Percentiles rank a stretch among this genome's conserved stretches.
These are phyloP conservation scores for Enteromius fasciolatus DNA, from an alignment of 2,797 vertebrate genomes.

Conservation along the genomic window DNA sequence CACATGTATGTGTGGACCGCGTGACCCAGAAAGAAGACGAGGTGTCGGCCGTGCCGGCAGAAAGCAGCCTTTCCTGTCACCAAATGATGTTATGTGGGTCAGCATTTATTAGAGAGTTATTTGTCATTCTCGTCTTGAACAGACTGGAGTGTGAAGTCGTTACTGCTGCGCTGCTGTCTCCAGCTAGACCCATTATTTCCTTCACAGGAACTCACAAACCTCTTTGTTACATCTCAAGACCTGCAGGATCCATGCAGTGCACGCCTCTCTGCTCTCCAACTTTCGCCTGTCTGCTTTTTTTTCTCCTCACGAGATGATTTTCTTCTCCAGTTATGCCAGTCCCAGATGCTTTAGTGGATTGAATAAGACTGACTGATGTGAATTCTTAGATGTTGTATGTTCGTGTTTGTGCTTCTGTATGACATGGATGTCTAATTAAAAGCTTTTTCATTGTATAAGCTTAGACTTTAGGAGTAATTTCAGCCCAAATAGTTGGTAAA, in stretches of 20 bases:
- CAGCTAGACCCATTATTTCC: slow-evolving; percentile 58
- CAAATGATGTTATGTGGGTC: slow-evolving; percentile 69
- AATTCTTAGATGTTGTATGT: not conserved
- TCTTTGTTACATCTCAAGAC: slow-evolving; percentile 50
- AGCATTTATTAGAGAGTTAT: slow-evolving; percentile 70
- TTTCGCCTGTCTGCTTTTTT: slow-evolving; percentile 41
- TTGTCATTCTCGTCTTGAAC: slow-evolving; percentile 65
- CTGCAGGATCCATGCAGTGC: slow-evolving; percentile 30
- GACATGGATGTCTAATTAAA: slow-evolving; percentile 7
- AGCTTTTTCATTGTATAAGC: not conserved
- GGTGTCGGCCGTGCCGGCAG: slow-evolving; percentile 60
- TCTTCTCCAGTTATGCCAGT: slow-evolving; percentile 36
- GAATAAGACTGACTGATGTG: slow-evolving; percentile 24
- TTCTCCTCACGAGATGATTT: slow-evolving; percentile 2
- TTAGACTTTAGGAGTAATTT: too few species aligned
- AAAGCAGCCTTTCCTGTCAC: slow-evolving; percentile 63
- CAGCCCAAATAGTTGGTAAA: not conserved
- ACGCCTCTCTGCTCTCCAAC: slow-evolving; percentile 43
- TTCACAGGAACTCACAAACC: slow-evolving; percentile 37
- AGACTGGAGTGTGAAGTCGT: slow-evolving; percentile 54
- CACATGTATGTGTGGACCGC: slow-evolving; percentile 52
- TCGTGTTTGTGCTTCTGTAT: slow-evolving; percentile 1
- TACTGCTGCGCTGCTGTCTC: slow-evolving; percentile 54
- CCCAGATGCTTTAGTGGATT: slow-evolving; percentile 38
- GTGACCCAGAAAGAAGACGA: slow-evolving; percentile 68